Evolutionary conservation across 2,888 invertebrate genomes (phyloP).

Genomic region (Chouioia cunea): DNA sequence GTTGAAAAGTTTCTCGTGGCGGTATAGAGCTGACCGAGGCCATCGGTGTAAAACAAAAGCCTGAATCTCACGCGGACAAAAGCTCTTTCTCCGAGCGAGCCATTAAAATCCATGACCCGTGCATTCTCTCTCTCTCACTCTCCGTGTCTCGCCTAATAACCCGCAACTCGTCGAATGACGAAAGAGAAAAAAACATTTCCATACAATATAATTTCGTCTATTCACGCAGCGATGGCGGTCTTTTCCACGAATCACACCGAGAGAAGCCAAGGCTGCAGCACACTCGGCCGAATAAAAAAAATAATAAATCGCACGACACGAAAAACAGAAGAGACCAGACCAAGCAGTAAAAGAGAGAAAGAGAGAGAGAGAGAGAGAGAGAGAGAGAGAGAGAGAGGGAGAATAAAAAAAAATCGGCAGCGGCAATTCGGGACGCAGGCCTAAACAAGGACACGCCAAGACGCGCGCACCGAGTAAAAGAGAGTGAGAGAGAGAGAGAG

Average conservation of each 20-base stretch:
- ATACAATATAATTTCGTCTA: constrained; percentile 42
- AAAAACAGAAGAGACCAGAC: not conserved
- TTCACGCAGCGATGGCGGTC: constrained; percentile 30
- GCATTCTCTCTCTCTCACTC: constrained; percentile 38
- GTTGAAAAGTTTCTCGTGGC: too few species aligned
- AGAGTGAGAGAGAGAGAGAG: constrained; percentile 1
- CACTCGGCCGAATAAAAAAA: constrained; percentile 5
- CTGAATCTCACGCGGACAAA: too few species aligned
- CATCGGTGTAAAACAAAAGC: too few species aligned
- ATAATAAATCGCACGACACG: constrained; percentile 4
- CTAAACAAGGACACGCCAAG: too few species aligned
- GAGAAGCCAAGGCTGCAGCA: not conserved
- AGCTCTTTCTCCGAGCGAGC: not conserved
- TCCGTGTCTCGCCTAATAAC: constrained; percentile 26
- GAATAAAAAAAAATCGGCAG: too few species aligned
- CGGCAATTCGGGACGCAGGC: too few species aligned
- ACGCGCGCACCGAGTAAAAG: constrained; percentile 22
- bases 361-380: constrained; percentile 1
- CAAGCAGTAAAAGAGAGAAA: not conserved
- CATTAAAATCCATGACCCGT: constrained; percentile 46
- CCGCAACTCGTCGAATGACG: too few species aligned
- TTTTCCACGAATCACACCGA: constrained; percentile 36
- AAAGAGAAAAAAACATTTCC: constrained; percentile 31
- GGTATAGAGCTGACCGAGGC: too few species aligned
- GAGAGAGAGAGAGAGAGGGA: constrained; percentile 9